Evolutionary conservation across 2,113 vertebrate species (phyloP).

Genomic region (Clarias macrocephalus): DNA sequence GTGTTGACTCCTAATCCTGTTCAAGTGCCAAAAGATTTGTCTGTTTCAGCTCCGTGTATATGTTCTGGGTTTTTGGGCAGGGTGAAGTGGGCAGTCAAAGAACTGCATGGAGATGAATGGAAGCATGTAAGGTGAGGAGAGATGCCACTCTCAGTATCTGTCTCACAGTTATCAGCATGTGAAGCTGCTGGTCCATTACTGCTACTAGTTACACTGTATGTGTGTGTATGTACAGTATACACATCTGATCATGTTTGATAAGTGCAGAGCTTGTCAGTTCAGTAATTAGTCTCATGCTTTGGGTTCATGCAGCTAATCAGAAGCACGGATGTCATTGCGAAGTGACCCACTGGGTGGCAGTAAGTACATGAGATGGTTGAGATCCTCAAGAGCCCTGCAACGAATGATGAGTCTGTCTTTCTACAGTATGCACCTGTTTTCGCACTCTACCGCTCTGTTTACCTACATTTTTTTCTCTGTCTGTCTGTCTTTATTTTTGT

Average conservation of each 20-base stretch:
- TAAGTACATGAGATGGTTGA: conserved; percentile 36
- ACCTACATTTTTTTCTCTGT: not conserved
- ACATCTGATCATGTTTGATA: not conserved
- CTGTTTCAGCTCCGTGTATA: not conserved
- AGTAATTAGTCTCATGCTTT: conserved; percentile 3
- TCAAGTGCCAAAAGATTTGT: not conserved
- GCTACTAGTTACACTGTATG: not conserved
- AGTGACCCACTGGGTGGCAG: conserved; percentile 50
- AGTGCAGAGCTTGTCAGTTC: conserved; percentile 2
- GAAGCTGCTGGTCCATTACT: not conserved
- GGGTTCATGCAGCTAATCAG: not conserved
- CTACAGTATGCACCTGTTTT: conserved; percentile 10
- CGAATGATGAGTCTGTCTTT: not conserved
- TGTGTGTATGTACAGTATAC: conserved; percentile 1
- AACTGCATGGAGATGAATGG: conserved; percentile 2
- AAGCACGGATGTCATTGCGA: not conserved
- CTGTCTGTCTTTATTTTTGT: not conserved
- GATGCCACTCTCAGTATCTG: conserved; percentile 4
- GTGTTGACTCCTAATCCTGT: not conserved
- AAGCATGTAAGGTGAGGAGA: not conserved
- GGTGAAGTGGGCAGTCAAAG: not conserved
- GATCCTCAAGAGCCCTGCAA: not conserved
- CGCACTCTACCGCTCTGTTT: not conserved
- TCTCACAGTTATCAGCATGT: not conserved
- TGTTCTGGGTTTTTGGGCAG: not conserved